These are phyloP conservation scores for Macaca fascicularis DNA, from an alignment of 2,113 vertebrate species.

Conservation along the genomic window T2T-MFA8v1.1 NC_088395.1:37911001-37911500, in stretches of 20 bases:
- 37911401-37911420: not conserved
- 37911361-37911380: not conserved
- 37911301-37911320: not conserved
- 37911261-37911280: not conserved
- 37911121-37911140: not conserved
- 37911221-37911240: not conserved
- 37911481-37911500: not conserved
- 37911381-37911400: not conserved
- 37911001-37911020: not conserved
- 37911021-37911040: not conserved
- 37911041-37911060: not conserved
- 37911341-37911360: not conserved
- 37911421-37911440: not conserved
- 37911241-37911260: not conserved
- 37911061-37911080: not conserved
- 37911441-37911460: not conserved
- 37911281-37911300: not conserved
- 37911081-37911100: not conserved
- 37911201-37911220: not conserved
- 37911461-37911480: not conserved
- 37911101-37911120: not conserved
- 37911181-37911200: not conserved
- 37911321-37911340: not conserved
- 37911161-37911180: not conserved
- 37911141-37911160: not conserved